These are phyloP conservation scores for Promerops cafer DNA, from an alignment of 2,113 vertebrate species.

Conservation along the genomic window DNA sequence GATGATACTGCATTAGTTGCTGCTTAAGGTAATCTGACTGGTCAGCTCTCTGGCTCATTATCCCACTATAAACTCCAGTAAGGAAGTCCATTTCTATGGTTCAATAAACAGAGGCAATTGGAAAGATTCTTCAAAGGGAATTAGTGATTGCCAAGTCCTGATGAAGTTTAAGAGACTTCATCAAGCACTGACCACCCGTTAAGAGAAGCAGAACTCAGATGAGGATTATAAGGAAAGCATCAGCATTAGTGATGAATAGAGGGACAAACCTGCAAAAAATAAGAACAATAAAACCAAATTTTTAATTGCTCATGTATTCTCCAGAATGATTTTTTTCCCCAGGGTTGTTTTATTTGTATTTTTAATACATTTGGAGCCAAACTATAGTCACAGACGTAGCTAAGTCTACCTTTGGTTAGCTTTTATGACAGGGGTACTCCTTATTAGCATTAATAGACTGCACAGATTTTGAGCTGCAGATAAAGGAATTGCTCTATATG, in stretches of 20 bases:
- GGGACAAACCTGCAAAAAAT: background rate
- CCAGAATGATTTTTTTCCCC: background rate
- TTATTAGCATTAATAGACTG: background rate
- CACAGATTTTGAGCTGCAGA: background rate
- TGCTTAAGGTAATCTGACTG: conserved; percentile 47
- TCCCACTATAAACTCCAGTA: conserved; percentile 11
- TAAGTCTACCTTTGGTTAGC: background rate
- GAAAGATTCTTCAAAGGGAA: conserved; percentile 19
- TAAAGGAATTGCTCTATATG: background rate
- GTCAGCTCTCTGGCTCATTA: conserved; percentile 51
- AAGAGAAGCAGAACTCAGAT: background rate
- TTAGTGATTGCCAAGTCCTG: background rate
- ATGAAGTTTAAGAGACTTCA: background rate
- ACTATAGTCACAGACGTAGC: background rate
- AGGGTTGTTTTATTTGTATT: background rate
- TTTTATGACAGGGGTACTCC: background rate
- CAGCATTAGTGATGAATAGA: background rate
- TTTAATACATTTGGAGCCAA: background rate
- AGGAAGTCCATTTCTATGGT: conserved; percentile 38
- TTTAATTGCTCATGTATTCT: background rate
- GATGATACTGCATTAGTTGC: conserved; percentile 8
- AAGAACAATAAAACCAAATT: background rate
- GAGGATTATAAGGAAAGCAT: background rate
- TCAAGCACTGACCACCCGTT: background rate
- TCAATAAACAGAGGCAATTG: conserved; percentile 39